Percentiles rank a stretch among this genome's conserved stretches.
Evolutionary conservation across 2,888 invertebrate species (phyloP).

Genomic region (Nymphalis urticae): DNA sequence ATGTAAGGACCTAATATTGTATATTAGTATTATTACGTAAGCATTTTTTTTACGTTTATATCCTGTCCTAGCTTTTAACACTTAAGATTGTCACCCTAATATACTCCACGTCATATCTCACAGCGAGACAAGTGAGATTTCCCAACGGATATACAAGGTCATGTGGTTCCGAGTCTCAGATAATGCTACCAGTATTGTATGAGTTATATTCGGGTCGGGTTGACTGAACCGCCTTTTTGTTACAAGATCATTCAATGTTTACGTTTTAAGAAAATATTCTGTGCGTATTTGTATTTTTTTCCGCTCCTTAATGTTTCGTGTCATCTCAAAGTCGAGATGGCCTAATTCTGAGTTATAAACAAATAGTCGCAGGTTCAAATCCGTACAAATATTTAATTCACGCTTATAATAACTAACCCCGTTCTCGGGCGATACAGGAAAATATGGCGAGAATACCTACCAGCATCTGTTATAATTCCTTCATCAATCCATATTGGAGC

Average conservation of each 20-base stretch:
- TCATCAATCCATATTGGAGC: too few relatives aligned
- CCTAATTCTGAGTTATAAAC: too few relatives aligned
- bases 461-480: too few relatives aligned
- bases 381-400: too few relatives aligned
- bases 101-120: slow-evolving; percentile 47
- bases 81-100: neutral
- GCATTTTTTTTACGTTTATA: neutral
- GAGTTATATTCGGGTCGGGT: neutral
- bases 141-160: slow-evolving; percentile 51
- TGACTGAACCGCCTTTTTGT: neutral
- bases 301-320: neutral
- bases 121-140: slow-evolving; percentile 49
- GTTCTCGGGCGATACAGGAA: too few relatives aligned
- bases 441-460: too few relatives aligned
- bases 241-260: neutral
- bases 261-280: neutral
- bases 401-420: too few relatives aligned
- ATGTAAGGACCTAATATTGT: too few relatives aligned
- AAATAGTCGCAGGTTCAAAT: too few relatives aligned
- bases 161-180: slow-evolving; percentile 35
- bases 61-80: neutral
- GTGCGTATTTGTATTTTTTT: neutral
- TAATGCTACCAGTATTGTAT: slow-evolving; percentile 22
- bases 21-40: too few relatives aligned
- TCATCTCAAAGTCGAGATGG: too few relatives aligned